phyloP scores from a whole-genome alignment of 2,888 invertebrate genomes.

The Vanessa cardui region DNA sequence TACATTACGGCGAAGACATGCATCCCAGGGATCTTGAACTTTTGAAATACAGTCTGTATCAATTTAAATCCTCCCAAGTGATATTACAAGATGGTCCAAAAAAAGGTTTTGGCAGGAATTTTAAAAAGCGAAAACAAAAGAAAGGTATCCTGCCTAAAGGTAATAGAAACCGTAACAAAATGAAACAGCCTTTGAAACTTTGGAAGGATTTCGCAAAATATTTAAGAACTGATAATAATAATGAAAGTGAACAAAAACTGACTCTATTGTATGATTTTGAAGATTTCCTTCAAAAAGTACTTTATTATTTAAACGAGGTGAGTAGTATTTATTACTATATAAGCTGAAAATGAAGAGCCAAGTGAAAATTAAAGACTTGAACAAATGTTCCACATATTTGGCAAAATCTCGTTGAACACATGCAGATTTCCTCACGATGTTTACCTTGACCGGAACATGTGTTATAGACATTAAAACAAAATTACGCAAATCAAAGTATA shows the following conservation, averaged over 20 bases:
- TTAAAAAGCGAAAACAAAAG: constrained; percentile 24
- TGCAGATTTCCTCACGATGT: too few relatives aligned
- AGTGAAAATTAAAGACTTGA: too few relatives aligned
- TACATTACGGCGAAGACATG: constrained; percentile 37
- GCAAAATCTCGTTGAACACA: too few relatives aligned
- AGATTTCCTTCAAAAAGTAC: constrained; percentile 29
- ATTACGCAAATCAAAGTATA: too few relatives aligned
- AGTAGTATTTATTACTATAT: constrained; percentile 43
- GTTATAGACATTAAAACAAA: too few relatives aligned
- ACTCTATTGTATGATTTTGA: constrained; percentile 33
- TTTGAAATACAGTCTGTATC: constrained; percentile 53
- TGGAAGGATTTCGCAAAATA: constrained; percentile 32
- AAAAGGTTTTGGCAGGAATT: constrained; percentile 7
- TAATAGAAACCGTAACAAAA: constrained; percentile 41
- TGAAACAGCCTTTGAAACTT: constrained; percentile 37
- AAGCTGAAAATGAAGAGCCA: neutral
- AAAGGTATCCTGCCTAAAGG: constrained; percentile 39
- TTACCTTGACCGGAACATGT: too few relatives aligned
- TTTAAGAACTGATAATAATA: constrained; percentile 22
- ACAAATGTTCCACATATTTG: too few relatives aligned
- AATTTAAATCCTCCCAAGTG: constrained; percentile 46
- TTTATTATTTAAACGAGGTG: constrained; percentile 53
- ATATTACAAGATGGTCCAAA: constrained; percentile 1
- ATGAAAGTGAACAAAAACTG: constrained; percentile 6
- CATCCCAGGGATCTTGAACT: constrained; percentile 58